phyloP scores from a whole-genome alignment of 1,140 invertebrate species.

The Drepana arcuata region DNA sequence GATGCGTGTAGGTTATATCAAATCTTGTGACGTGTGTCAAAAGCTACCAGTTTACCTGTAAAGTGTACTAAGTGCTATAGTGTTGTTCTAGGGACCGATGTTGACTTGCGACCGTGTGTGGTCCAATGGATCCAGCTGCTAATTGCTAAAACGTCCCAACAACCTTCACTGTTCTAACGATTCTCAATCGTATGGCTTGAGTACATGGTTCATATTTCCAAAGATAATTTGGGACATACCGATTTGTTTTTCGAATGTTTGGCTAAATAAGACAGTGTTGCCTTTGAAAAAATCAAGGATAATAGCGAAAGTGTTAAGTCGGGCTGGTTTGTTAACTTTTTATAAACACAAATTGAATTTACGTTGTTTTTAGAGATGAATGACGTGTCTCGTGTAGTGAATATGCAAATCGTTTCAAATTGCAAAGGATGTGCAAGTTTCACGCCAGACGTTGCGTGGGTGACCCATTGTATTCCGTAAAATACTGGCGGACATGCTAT shows the following conservation, averaged over 20 bases:
- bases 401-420: conserved; percentile 57
- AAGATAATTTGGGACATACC: conserved; percentile 1
- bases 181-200: conserved; percentile 18
- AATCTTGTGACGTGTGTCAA: conserved; percentile 28
- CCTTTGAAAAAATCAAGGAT: conserved; percentile 41
- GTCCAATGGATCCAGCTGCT: conserved; percentile 28
- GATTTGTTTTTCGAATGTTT: conserved; percentile 17
- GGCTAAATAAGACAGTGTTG: conserved; percentile 45
- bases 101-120: conserved; percentile 61
- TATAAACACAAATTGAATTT: conserved; percentile 35
- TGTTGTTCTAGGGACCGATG: conserved; percentile 59
- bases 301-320: conserved; percentile 60
- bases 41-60: conserved; percentile 54
- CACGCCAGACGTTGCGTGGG: conserved; percentile 57
- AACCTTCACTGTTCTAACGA: conserved; percentile 4
- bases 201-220: not conserved
- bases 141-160: conserved; percentile 24
- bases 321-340: conserved; percentile 37
- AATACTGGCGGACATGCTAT: conserved; percentile 28
- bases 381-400: conserved; percentile 25
- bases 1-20: conserved; percentile 19
- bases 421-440: conserved; percentile 34
- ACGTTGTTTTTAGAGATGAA: conserved; percentile 25
- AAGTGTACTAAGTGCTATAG: conserved; percentile 62
- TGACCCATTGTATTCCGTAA: conserved; percentile 46